These are phyloP conservation scores for Thalassaphorura encarpata DNA, from an alignment of 1,140 invertebrate species.

Conservation along the genomic window DNA sequence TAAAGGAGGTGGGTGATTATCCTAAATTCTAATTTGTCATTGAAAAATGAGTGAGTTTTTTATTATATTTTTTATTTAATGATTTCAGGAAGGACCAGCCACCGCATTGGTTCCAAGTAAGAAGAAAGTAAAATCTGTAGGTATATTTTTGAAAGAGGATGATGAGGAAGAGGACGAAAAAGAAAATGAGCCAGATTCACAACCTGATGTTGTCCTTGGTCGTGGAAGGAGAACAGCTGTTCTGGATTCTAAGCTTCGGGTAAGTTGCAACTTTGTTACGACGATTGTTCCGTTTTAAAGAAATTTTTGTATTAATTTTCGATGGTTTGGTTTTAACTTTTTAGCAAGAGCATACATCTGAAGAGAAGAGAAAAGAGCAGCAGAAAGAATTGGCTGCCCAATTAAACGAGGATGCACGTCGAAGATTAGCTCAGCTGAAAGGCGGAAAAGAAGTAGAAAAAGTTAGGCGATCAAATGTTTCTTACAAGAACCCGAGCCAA, in stretches of 20 bases:
- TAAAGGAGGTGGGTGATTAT: slow-evolving; percentile 59
- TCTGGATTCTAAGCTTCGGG: slow-evolving; percentile 87
- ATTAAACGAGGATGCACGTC: slow-evolving; percentile 85
- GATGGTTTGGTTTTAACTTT: slow-evolving; percentile 21
- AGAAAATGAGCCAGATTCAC: slow-evolving; percentile 49
- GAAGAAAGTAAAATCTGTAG: slow-evolving; percentile 92
- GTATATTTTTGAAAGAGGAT: slow-evolving; percentile 86
- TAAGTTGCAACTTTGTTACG: slow-evolving; percentile 36
- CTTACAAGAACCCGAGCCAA: slow-evolving; percentile 84
- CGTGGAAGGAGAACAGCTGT: slow-evolving; percentile 88
- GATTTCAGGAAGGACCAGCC: slow-evolving; percentile 58
- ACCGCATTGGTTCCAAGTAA: slow-evolving; percentile 83
- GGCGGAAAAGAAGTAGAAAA: slow-evolving; percentile 78
- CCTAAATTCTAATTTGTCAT: background rate
- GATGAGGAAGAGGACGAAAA: slow-evolving; percentile 67
- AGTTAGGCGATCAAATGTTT: slow-evolving; percentile 85
- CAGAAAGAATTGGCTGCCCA: slow-evolving; percentile 86
- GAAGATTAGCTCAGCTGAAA: slow-evolving; percentile 76
- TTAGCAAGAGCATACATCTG: slow-evolving; percentile 80
- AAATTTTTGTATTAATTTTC: background rate
- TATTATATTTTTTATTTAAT: slow-evolving; percentile 12
- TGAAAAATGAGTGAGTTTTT: background rate
- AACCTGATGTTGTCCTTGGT: slow-evolving; percentile 51
- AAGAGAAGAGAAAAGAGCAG: slow-evolving; percentile 94
- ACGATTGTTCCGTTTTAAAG: background rate